Percentiles rank a stretch among this genome's conserved stretches.
phyloP scores from a whole-genome alignment of 2,113 vertebrate genomes.

The Odobenus rosmarus region DNA sequence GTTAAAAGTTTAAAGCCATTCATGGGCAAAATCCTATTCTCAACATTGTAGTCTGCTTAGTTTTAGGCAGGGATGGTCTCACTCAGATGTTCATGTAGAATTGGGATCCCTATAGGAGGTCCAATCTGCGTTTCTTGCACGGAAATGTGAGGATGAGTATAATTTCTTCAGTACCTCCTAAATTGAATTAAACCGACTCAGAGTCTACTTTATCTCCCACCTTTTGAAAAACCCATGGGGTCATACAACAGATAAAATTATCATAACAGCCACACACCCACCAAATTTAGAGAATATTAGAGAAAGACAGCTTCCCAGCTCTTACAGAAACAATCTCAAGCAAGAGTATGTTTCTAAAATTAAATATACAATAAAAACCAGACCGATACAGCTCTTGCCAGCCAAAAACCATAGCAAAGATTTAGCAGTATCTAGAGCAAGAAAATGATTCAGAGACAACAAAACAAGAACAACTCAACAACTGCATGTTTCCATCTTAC shows the following conservation, averaged over 20 bases:
- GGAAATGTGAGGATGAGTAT: not conserved
- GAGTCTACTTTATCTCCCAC: not conserved
- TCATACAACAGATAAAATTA: not conserved
- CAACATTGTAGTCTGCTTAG: not conserved
- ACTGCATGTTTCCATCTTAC: not conserved
- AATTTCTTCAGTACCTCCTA: not conserved
- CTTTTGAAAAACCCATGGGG: not conserved
- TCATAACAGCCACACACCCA: not conserved
- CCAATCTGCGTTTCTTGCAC: not conserved
- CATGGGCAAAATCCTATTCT: not conserved
- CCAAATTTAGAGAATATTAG: constrained; percentile 4
- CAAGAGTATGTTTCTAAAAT: constrained; percentile 42
- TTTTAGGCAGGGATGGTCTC: not conserved
- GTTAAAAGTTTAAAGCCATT: not conserved
- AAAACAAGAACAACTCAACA: not conserved
- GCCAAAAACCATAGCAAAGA: not conserved
- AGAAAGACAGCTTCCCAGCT: not conserved
- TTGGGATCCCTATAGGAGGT: not conserved
- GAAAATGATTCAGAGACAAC: not conserved
- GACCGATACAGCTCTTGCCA: not conserved
- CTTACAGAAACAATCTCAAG: constrained; percentile 2
- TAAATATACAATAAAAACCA: not conserved
- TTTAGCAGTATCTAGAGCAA: not conserved
- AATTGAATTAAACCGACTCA: not conserved
- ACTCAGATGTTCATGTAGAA: not conserved